Evolutionary conservation across 1,140 invertebrate species (phyloP), one percentile per base, ranked within the genome.

Genomic region (Patella vulgata): DNA sequence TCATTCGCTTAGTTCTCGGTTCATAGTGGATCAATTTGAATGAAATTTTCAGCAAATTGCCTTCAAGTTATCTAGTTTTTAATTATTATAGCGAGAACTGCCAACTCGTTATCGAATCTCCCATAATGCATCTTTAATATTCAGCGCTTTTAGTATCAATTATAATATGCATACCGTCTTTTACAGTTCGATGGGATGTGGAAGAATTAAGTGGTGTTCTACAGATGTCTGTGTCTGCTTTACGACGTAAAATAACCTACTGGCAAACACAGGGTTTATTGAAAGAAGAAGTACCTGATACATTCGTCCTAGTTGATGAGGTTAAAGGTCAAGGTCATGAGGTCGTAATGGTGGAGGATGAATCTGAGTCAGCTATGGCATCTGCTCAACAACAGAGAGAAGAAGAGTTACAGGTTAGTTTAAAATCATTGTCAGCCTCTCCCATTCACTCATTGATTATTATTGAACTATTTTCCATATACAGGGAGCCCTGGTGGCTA

Each of bases 331-430:
- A 21, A 83, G 87, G 55, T 58, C 71, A 82, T 52, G 75, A 83
- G 25, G 78, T 88, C 47, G 90, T 92, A 55, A 88, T 92, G 79
- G 88, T 92, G 19, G 89, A 91, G 61, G 92, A 96, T 67, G 95
- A 98, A 75, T 94, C 95, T 73, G 94, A 98, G 83, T 85, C 89
- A 6, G 95, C 97, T 82, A 95, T 93, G 81, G 93, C 91, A 0
- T 95, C 96, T 90, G 92, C 94, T 8, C 91, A 94, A 81, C 93
- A 96, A 83, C 94, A 97, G 84, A 87, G 93, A 56, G 93, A 97
- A 83, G 93, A 94, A 73, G 94, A 97, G 51, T 61, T 77, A 66
- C 78, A 78, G 75, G 78, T 80, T 43, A 27, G 36, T 9, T 25
- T 56, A 4, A 30, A 52, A n/a, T n/a, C n/a, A 50, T 25, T 50